Base-by-base conservation (phyloP, 1,140 invertebrate genomes). In the Battus philenor region DNA sequence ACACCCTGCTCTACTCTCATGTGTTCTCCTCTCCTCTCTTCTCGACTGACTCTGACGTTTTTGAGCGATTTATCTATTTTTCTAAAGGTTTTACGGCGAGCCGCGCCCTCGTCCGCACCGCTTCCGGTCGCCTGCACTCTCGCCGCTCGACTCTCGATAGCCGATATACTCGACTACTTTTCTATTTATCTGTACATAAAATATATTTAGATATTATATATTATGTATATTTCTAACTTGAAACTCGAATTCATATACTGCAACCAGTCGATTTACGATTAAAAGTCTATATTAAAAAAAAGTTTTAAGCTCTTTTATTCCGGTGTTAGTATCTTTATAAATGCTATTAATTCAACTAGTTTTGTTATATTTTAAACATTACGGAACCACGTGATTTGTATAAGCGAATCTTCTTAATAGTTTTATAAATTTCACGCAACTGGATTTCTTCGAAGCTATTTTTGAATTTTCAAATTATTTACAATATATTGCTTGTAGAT, bases 31-130 rank as follows among this genome's bases (percentile, higher is more conserved):
- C 67, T 75, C 77, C 73, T 79, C 68, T 81, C 70, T 65, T 77
- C 67, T 78, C 71, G 81, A 82, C 81, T 82, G 75, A 81, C 64
- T 72, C 75, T 82, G 71, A 81, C 72, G 65, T 82, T 82, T 85
- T 85, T 82, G 81, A 85, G 65, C 77, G 77, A 85, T 85, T 85
- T 85, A 85, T 85, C 78, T 85, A 85, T 85, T 85, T 85, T 85
- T 85, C 81, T 85, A 85, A 68, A 85, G 66, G 63, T 82, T 85
- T 85, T 82, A 78, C 68, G 81, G 75, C 75, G 76, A 72, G 75
- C 73, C 73, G 77, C 70, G 72, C 61, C 70, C 81, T 80, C 72
- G 75, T 74, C 72, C 69, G 73, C 80, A 77, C 76, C 72, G 76
- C 81, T 79, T 79, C 53, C 61, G 69, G 76, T 70, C 70, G 77